Base-by-base conservation (phyloP, 2,888 invertebrate genomes). In the Parasteatoda lunata region DNA sequence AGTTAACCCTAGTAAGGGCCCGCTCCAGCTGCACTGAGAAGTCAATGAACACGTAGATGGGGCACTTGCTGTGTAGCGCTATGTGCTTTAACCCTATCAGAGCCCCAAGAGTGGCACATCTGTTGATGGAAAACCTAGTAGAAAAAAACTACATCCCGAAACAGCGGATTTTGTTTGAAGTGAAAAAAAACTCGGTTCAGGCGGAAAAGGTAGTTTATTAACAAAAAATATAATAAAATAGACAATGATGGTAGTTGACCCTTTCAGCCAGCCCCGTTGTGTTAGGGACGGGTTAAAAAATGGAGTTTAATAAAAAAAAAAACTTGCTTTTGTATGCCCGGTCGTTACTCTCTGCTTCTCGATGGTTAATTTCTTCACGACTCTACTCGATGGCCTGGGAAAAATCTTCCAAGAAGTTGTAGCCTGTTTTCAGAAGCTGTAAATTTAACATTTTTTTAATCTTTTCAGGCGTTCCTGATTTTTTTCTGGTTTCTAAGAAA, bases 1-100 rank as follows among this genome's bases (percentile, higher is more conserved):
- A 59, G 59, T 66, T 75, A 73, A 69, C 84, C 84, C 78, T 79
- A 72, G 65, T 30, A 15, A 69, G 75, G 72, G 77, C 69, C 72
- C 77, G 71, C 11, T 54, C 72, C 77, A 77, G 77, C 77, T 78
- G 84, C 69, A 68, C 5, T 13, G 15, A 75, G 73, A 78, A 84
- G 84, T 84, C 84, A 84, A 84, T 47, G 84, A 84, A 84, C 84
- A 84, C 68, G 68, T 59, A 71, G 66, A 54, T 70, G n/a, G 84
- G 78, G 78, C 84, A 80, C 85, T 85, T 85, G 85, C 85, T 71
- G 85, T 85, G 85, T 80, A 76, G 70, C 79, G 85, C 85, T 85
- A 85, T 85, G 85, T 80, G 80, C 71, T 49, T 59, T 45, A 65
- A 75, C 79, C 75, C 75, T 69, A 48, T 4, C 68, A 13, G 76